phyloP scores from a whole-genome alignment of 2,797 vertebrate species.

The Phataginus tricuspis region DNA sequence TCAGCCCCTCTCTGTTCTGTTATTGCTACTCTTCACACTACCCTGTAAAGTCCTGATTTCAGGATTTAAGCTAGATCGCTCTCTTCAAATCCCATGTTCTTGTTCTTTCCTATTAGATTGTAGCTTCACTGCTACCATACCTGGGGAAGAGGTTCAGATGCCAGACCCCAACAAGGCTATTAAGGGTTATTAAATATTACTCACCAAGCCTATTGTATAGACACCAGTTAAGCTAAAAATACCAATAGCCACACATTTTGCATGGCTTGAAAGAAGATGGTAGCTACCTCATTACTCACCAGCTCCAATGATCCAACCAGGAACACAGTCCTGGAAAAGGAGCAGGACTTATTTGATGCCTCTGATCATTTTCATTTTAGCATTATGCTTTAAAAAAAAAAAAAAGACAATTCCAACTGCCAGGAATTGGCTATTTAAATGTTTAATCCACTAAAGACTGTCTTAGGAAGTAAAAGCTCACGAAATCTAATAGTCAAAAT shows the following conservation, averaged over 20 bases:
- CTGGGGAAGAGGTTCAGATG: not conserved
- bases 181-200: not conserved
- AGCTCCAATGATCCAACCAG: not conserved
- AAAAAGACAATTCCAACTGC: not conserved
- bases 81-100: not conserved
- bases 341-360: constrained; percentile 8
- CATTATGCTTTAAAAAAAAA: not conserved
- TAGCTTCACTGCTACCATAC: not conserved
- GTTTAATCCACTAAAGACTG: not conserved
- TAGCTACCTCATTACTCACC: not conserved
- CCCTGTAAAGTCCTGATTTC: no score
- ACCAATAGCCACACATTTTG: not conserved
- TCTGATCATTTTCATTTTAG: not conserved
- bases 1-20: not conserved
- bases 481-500: not conserved
- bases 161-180: not conserved
- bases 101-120: not conserved
- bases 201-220: not conserved
- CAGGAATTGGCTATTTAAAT: not conserved
- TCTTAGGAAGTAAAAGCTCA: not conserved
- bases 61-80: not conserved
- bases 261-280: not conserved
- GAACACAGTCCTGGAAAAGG: not conserved
- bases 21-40: not conserved
- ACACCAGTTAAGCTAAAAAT: not conserved